Evolutionary conservation across 1,140 invertebrate species (phyloP).

Genomic region (Drosophila hydei): DNA sequence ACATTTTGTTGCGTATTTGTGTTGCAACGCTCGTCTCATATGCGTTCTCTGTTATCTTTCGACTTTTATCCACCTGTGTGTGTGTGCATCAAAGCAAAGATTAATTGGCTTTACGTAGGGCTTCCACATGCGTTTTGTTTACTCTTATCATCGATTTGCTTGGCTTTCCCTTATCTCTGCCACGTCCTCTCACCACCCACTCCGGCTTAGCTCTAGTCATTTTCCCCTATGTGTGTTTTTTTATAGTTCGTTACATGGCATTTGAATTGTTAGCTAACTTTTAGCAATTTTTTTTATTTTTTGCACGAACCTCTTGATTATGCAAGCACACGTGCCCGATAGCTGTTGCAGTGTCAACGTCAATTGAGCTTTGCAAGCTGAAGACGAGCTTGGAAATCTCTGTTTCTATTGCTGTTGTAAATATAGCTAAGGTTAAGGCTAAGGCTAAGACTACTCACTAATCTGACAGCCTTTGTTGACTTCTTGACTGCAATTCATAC

Average conservation of each 20-base stretch:
- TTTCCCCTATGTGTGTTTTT: neutral
- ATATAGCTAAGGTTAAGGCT: no score
- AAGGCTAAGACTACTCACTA: no score
- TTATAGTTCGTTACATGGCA: constrained; percentile 14
- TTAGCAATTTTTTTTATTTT: constrained; percentile 8
- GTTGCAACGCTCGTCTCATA: neutral
- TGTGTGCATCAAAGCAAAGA: constrained; percentile 64
- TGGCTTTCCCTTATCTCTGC: constrained; percentile 20
- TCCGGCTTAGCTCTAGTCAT: neutral
- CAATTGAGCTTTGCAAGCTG: no score
- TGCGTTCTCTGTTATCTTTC: neutral
- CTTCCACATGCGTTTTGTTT: constrained; percentile 60
- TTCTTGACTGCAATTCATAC: no score
- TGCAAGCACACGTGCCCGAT: constrained; percentile 40
- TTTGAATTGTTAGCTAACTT: constrained; percentile 19
- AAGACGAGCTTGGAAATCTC: no score
- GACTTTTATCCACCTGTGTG: constrained; percentile 2
- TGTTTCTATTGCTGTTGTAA: no score
- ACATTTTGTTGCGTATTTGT: constrained; percentile 7
- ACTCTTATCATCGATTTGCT: constrained; percentile 63
- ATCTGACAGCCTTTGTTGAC: no score
- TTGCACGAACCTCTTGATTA: constrained; percentile 47
- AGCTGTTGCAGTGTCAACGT: constrained; percentile 18
- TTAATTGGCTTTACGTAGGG: constrained; percentile 67
- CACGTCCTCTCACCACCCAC: neutral